phyloP scores from a whole-genome alignment of 2,888 invertebrate genomes.

The Diaperis boleti region DNA sequence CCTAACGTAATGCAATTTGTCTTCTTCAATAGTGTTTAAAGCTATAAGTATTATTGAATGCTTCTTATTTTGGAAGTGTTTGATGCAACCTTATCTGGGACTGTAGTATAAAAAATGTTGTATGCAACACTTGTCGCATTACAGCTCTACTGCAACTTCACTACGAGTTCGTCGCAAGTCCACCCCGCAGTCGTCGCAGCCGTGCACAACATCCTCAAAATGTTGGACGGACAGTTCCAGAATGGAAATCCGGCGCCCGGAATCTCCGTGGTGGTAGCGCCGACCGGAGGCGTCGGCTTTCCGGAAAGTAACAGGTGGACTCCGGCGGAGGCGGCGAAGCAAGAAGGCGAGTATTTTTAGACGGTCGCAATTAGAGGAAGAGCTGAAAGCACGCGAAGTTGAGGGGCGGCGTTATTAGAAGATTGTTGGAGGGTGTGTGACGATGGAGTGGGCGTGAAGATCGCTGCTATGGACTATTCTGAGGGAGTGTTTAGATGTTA shows the following conservation, averaged over 20 bases:
- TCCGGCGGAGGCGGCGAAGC: background rate
- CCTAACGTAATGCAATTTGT: no score
- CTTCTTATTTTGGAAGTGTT: no score
- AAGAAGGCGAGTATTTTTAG: constrained; percentile 30
- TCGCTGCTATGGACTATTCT: no score
- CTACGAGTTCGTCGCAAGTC: constrained; percentile 19
- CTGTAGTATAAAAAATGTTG: no score
- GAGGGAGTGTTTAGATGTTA: no score
- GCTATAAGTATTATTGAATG: no score
- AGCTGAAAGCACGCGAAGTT: background rate
- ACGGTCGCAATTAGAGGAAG: constrained; percentile 7
- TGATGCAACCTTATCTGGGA: no score
- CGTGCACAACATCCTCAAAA: constrained; percentile 36
- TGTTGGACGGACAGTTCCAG: constrained; percentile 35
- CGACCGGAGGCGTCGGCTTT: constrained; percentile 4
- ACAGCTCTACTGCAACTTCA: no score
- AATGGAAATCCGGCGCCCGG: constrained; percentile 19
- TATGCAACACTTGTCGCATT: no score
- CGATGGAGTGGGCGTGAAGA: background rate
- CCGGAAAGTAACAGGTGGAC: constrained; percentile 30
- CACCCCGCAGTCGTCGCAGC: constrained; percentile 23
- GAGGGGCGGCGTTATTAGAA: constrained; percentile 2
- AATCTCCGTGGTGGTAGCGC: constrained; percentile 35
- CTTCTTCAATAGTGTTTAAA: no score
- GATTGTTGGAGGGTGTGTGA: background rate